Evolutionary conservation across 2,888 invertebrate genomes (phyloP).

Genomic region (Ophioninae sp.): DNA sequence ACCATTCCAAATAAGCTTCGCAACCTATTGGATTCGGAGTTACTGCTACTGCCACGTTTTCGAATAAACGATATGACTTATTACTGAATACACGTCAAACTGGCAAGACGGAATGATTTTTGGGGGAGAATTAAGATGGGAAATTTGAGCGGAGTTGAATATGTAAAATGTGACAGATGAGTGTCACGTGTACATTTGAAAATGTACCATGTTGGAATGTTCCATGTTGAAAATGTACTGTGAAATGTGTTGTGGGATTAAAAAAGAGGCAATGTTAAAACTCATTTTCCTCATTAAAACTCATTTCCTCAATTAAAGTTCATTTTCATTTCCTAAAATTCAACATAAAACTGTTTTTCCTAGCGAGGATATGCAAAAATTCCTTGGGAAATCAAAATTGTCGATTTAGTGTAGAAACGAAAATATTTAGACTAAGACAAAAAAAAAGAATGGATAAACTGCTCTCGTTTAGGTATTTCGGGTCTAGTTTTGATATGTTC

Average conservation of each 20-base stretch:
- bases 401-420: not conserved
- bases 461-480: not conserved
- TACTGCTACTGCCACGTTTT: not conserved
- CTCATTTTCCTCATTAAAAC: too few relatives aligned
- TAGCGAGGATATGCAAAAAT: not conserved
- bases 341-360: too few relatives aligned
- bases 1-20: slow-evolving; percentile 56
- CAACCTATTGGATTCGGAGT: slow-evolving; percentile 23
- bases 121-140: not conserved
- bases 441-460: not conserved
- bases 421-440: not conserved
- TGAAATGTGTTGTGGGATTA: too few relatives aligned
- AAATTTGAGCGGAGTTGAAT: too few relatives aligned
- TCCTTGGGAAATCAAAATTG: not conserved
- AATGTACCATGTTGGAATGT: too few relatives aligned
- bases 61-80: not conserved
- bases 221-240: too few relatives aligned
- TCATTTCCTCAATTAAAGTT: too few relatives aligned
- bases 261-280: too few relatives aligned
- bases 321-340: too few relatives aligned
- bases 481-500: not conserved
- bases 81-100: not conserved
- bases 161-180: too few relatives aligned
- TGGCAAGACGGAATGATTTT: not conserved
- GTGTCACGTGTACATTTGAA: too few relatives aligned